Base-by-base conservation (phyloP, 2,888 invertebrate species). In the Mesorhabditis spiculigera region DNA sequence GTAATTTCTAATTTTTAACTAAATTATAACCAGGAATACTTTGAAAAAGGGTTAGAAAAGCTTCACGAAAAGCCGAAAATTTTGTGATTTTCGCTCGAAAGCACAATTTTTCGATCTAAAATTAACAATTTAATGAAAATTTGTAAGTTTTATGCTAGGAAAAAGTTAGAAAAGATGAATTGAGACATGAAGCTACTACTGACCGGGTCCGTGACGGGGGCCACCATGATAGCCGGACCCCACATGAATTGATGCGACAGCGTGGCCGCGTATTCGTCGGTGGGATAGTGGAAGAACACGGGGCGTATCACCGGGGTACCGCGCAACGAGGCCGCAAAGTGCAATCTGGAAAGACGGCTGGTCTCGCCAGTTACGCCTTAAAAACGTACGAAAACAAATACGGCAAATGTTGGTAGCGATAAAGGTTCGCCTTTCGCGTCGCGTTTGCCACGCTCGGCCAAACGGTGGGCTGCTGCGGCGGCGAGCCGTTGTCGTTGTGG, bases 391-490 rank as follows among this genome's bases (percentile, higher is more conserved):
- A 76, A 75, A 75, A 84, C 13, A 85, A 72, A 65, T 85, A 84
- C n/a, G 85, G 85, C 16, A 85, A 71, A 45, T 83, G 78, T 58
- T 74, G 73, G 71, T 85, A 85, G 58, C 85, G 71, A 75, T 82
- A 85, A 42, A 82, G 72, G 66, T 82, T 83, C 4, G 85, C 82
- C 63, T 78, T 71, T 43, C 76, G 75, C 1, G 84, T 77, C 5
- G 85, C 83, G 5, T 74, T 78, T n/a, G 84, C 78, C 0, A 85
- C 85, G 1, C 76, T 71, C 4, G 81, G 79, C 85, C 85, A 85
- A 41, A 75, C 72, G 0, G 83, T 79, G 5, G 85, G 85, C 71
- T 85, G 84, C 67, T 85, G 85, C 0, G 78, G 73, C 0, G 75
- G 75, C 0, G 68, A 62, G 41, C 72, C 77, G 45, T 75, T 72